A percentile compares a stretch with the other conserved stretches of the same genome.
phyloP scores from a whole-genome alignment of 2,113 vertebrate genomes.

The sheep (Ovis aries) region ARS-UI_Ramb_v3.0 NC_056061.1:45479001-45479500 shows the following conservation, averaged over 20 bases:
- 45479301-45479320: not conserved
- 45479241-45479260: not conserved
- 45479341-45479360: not conserved
- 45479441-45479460: not conserved
- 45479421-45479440: not conserved
- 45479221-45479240: not conserved
- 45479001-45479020: not conserved
- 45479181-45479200: not conserved
- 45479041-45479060: not conserved
- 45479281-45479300: not conserved
- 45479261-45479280: not conserved
- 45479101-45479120: not conserved
- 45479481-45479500: not conserved
- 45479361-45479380: not conserved
- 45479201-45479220: not conserved
- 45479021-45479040: not conserved
- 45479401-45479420: not conserved
- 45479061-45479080: not conserved
- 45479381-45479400: not conserved
- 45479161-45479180: not conserved
- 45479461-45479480: not conserved
- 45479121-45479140: not conserved
- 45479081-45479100: not conserved
- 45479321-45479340: not conserved
- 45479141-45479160: not conserved